These are phyloP conservation scores for Sphyrna mokarran DNA, from an alignment of 2,113 vertebrate species.

Conservation along the genomic window DNA sequence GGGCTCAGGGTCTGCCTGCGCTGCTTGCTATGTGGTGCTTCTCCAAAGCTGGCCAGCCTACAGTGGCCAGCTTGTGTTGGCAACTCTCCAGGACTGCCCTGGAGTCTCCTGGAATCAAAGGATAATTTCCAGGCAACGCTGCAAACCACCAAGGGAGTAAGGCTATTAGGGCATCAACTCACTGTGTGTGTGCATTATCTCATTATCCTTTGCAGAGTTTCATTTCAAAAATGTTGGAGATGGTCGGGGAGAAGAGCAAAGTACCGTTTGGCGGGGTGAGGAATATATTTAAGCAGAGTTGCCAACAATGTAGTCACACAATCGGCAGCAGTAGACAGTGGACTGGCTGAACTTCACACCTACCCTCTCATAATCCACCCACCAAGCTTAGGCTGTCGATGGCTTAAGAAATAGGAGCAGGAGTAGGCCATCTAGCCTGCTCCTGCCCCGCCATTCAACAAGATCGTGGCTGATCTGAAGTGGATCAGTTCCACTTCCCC, in stretches of 20 bases:
- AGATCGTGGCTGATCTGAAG: no score
- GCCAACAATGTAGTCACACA: no score
- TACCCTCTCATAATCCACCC: not conserved
- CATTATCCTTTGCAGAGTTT: not conserved
- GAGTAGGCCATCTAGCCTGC: no score
- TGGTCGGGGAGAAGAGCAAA: not conserved
- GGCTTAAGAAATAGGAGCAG: no score
- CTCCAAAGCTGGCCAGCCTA: not conserved
- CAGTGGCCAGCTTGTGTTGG: not conserved
- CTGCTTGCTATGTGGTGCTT: not conserved
- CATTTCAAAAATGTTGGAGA: not conserved
- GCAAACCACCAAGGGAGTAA: not conserved
- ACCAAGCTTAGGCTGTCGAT: not conserved
- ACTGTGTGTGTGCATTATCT: not conserved
- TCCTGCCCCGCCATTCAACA: not conserved
- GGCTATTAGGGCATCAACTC: not conserved
- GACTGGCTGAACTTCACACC: not conserved
- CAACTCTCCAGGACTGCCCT: not conserved
- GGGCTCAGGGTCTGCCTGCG: not conserved
- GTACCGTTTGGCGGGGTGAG: not conserved
- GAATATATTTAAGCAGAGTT: not conserved
- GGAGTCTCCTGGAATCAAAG: not conserved
- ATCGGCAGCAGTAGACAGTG: not conserved
- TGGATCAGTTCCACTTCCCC: no score
- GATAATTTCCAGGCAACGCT: not conserved